These are phyloP conservation scores for Diplosoma virens DNA, from an alignment of 23 tunicate species.

Conservation along the genomic window DNA sequence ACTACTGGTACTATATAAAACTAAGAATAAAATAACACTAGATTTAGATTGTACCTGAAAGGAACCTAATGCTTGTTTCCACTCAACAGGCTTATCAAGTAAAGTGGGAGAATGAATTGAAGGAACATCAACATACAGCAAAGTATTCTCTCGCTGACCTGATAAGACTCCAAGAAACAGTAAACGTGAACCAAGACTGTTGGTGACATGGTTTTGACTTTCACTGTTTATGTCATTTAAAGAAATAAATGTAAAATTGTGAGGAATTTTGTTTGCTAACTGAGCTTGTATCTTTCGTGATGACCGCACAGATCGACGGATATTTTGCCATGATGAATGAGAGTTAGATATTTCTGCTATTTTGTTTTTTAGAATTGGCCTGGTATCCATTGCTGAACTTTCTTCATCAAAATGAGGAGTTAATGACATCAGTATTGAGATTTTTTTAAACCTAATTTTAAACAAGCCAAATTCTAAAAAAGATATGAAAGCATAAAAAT, in stretches of 20 bases:
- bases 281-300: constrained; percentile 62
- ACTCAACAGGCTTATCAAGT: constrained; percentile 64
- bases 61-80: constrained; percentile 64
- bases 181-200: constrained; percentile 20
- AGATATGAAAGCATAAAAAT: too few relatives aligned
- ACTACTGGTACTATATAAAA: not conserved
- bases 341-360: too few relatives aligned
- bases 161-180: constrained; percentile 65
- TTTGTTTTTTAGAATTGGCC: not conserved
- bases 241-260: constrained; percentile 58
- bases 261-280: constrained; percentile 80
- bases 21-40: not conserved
- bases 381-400: not conserved
- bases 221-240: not conserved
- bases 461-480: too few relatives aligned
- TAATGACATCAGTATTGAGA: constrained; percentile 9
- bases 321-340: constrained; percentile 50
- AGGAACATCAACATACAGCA: constrained; percentile 68
- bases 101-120: constrained; percentile 16
- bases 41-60: constrained; percentile 51
- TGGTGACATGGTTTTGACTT: not conserved
- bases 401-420: not conserved
- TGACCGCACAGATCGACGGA: constrained; percentile 39
- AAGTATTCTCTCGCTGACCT: constrained; percentile 64
- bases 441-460: too few relatives aligned